phyloP scores from a whole-genome alignment of 2,888 invertebrate genomes.

The Caenorhabditis sulstoni region DNA sequence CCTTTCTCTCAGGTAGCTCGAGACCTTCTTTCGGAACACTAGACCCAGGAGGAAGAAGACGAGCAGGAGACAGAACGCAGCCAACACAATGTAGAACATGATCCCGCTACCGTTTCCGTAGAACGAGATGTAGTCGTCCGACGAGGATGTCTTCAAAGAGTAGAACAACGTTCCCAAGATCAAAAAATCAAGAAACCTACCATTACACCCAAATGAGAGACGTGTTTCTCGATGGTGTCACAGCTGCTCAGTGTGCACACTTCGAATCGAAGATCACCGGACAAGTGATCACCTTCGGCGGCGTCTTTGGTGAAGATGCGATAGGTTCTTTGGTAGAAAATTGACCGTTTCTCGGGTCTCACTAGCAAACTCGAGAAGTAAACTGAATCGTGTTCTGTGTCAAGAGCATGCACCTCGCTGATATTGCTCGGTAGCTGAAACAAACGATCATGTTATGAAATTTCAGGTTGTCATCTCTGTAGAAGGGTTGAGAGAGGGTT shows the following conservation, averaged over 20 bases:
- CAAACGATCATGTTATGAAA: too few relatives aligned
- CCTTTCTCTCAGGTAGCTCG: neutral
- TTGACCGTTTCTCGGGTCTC: conserved; percentile 27
- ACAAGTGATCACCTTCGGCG: conserved; percentile 49
- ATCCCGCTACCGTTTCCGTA: neutral
- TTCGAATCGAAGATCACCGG: conserved; percentile 44
- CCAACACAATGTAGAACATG: neutral
- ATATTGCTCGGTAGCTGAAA: conserved; percentile 30
- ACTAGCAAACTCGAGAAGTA: conserved; percentile 43
- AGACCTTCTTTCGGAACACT: neutral
- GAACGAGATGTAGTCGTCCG: neutral
- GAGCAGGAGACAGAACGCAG: neutral
- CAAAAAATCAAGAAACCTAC: conserved; percentile 1
- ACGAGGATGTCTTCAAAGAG: neutral
- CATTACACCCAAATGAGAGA: conserved; percentile 44
- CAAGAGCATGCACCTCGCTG: conserved; percentile 26
- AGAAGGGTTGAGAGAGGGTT: neutral
- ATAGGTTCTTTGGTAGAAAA: conserved; percentile 48
- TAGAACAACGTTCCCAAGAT: neutral
- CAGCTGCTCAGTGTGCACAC: conserved; percentile 39
- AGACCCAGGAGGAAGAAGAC: neutral
- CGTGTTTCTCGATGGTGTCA: conserved; percentile 42
- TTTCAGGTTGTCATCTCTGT: too few relatives aligned
- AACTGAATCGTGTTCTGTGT: conserved; percentile 13
- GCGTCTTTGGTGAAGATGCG: conserved; percentile 42